A percentile compares a stretch with the other conserved stretches of the same genome.
These are phyloP conservation scores for Athalia circularis DNA, from an alignment of 2,888 invertebrate species.

Conservation along the genomic window DNA sequence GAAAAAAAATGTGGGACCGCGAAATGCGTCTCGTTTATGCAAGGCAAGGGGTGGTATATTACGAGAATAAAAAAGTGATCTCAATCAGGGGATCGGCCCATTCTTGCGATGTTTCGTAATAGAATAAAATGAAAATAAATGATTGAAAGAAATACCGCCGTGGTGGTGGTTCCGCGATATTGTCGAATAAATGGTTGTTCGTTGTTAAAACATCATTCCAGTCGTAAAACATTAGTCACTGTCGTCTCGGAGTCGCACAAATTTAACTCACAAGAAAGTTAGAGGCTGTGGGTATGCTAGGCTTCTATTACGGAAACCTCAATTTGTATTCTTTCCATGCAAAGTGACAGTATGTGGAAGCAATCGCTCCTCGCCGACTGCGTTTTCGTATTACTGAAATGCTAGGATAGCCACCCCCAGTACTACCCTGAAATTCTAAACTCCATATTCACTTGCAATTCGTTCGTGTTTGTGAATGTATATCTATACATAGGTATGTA, in stretches of 20 bases:
- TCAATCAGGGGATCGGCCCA: conserved; percentile 9
- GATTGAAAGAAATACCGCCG: conserved; percentile 23
- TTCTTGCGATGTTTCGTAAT: not conserved
- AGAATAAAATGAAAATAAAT: not conserved
- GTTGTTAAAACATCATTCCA: conserved; percentile 62
- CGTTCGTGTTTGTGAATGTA: too few relatives aligned
- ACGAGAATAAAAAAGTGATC: conserved; percentile 12
- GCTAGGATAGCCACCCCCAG: too few relatives aligned
- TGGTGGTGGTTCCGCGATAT: conserved; percentile 1
- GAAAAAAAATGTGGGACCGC: not conserved
- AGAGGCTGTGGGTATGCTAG: conserved; percentile 49
- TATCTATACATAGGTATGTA: too few relatives aligned
- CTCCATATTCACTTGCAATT: too few relatives aligned
- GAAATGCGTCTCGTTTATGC: not conserved
- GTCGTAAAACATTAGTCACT: conserved; percentile 68
- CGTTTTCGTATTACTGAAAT: conserved; percentile 2
- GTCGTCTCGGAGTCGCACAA: conserved; percentile 68
- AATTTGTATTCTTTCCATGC: conserved; percentile 67
- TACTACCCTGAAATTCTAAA: too few relatives aligned
- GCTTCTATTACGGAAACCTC: conserved; percentile 54
- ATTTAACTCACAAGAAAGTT: conserved; percentile 68
- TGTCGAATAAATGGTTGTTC: conserved; percentile 34
- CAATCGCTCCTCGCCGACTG: conserved; percentile 58
- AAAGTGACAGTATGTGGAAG: conserved; percentile 61
- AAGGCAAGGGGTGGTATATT: not conserved